Evolutionary conservation across 1,140 invertebrate genomes (phyloP).

Genomic region (Brevipalpus yothersi): DNA sequence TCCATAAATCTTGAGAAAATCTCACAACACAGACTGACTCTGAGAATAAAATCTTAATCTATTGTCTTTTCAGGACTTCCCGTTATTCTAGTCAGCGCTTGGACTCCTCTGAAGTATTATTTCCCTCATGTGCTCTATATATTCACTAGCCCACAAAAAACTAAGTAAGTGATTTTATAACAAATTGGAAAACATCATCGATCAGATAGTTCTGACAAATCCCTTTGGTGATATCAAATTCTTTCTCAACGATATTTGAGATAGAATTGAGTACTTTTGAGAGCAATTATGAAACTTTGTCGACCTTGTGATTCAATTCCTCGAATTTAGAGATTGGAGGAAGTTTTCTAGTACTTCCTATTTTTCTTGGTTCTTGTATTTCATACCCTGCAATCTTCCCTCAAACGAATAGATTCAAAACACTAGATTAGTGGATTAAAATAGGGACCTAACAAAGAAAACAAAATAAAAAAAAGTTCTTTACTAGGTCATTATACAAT

Average conservation of each 20-base stretch:
- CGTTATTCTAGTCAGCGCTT: slow-evolving; percentile 8
- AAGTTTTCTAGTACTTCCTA: no score
- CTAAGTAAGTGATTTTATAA: neutral
- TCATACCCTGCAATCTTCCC: no score
- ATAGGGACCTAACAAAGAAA: no score
- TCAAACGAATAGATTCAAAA: no score
- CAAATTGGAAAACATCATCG: neutral
- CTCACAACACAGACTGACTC: neutral
- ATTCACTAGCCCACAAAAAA: neutral
- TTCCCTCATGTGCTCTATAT: neutral
- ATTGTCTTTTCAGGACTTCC: slow-evolving; percentile 6
- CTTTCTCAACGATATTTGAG: neutral
- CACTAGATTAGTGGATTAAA: no score
- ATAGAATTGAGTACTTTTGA: no score
- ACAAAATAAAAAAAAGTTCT: no score
- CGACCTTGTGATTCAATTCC: no score
- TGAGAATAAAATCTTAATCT: neutral
- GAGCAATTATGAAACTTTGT: no score
- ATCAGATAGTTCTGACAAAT: neutral
- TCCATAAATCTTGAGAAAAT: neutral
- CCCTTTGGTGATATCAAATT: neutral
- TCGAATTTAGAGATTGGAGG: no score
- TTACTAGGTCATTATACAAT: no score
- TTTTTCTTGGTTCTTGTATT: no score
- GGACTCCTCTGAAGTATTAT: slow-evolving; percentile 9